phyloP scores from a whole-genome alignment of 2,113 vertebrate species.

The Dicentrarchus labrax region DNA sequence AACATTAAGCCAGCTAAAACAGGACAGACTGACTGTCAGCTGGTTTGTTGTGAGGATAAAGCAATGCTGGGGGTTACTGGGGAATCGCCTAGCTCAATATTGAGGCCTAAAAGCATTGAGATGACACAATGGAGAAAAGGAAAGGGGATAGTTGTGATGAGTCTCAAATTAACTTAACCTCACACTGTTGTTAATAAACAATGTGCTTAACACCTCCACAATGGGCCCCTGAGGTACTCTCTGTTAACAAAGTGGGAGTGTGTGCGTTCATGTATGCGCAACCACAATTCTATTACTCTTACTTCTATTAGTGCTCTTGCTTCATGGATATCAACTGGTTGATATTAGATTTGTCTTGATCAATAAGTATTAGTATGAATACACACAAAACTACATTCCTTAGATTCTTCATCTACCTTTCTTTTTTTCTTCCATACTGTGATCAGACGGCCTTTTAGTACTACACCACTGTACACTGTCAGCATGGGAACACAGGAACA shows the following conservation, averaged over 20 bases:
- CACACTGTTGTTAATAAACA: constrained; percentile 72
- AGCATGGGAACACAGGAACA: constrained; percentile 17
- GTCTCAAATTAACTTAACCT: constrained; percentile 69
- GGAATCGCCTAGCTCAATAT: constrained; percentile 8
- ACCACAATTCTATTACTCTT: constrained; percentile 24
- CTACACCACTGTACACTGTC: neutral
- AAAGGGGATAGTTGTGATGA: constrained; percentile 52
- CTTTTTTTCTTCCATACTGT: neutral
- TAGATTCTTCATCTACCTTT: neutral
- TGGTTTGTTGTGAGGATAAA: constrained; percentile 46
- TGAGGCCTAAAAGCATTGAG: constrained; percentile 32
- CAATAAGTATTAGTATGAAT: neutral
- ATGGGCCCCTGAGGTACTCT: constrained; percentile 50
- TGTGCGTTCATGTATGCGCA: constrained; percentile 2
- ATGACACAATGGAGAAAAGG: constrained; percentile 61
- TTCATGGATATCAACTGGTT: neutral
- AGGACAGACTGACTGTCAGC: constrained; percentile 41
- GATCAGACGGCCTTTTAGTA: neutral
- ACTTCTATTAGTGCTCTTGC: constrained; percentile 1
- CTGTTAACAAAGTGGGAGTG: constrained; percentile 4
- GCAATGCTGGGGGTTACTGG: constrained; percentile 14
- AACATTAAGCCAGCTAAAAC: constrained; percentile 22
- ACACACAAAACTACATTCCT: neutral
- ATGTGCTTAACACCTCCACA: constrained; percentile 58
- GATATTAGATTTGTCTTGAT: neutral